Evolutionary conservation across 2,888 invertebrate species (phyloP).

Genomic region (Trisateles emortualis): DNA sequence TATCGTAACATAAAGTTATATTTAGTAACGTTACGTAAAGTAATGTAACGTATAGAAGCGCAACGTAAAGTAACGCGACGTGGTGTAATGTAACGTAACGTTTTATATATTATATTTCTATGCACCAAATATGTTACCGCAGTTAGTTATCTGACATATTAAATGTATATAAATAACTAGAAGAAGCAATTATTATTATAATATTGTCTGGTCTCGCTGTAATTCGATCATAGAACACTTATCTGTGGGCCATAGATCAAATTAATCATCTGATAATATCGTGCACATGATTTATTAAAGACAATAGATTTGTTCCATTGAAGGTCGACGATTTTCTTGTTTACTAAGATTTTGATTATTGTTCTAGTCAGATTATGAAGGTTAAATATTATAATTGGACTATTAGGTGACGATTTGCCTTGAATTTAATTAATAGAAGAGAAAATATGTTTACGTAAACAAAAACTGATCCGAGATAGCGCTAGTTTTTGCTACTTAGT

Average conservation of each 20-base stretch:
- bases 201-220: slow-evolving; percentile 32
- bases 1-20: too few species aligned
- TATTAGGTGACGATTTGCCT: slow-evolving; percentile 1
- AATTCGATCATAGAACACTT: slow-evolving; percentile 29
- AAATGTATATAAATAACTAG: slow-evolving; percentile 21
- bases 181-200: slow-evolving; percentile 31
- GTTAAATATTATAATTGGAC: slow-evolving; percentile 3
- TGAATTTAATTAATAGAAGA: too few species aligned
- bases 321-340: slow-evolving; percentile 35
- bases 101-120: too few species aligned
- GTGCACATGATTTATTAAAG: slow-evolving; percentile 42
- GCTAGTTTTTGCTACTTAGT: too few species aligned
- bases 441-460: too few species aligned
- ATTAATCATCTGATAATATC: slow-evolving; percentile 47
- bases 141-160: slow-evolving; percentile 4
- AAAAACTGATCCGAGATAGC: too few species aligned
- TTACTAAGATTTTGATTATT: slow-evolving; percentile 18
- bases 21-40: too few species aligned
- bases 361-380: slow-evolving; percentile 12
- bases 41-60: too few species aligned
- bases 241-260: slow-evolving; percentile 49
- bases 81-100: too few species aligned
- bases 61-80: too few species aligned
- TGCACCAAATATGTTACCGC: background rate
- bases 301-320: slow-evolving; percentile 45